Evolutionary conservation across 2,113 vertebrate species (phyloP).

Genomic region (Sorex araneus): DNA sequence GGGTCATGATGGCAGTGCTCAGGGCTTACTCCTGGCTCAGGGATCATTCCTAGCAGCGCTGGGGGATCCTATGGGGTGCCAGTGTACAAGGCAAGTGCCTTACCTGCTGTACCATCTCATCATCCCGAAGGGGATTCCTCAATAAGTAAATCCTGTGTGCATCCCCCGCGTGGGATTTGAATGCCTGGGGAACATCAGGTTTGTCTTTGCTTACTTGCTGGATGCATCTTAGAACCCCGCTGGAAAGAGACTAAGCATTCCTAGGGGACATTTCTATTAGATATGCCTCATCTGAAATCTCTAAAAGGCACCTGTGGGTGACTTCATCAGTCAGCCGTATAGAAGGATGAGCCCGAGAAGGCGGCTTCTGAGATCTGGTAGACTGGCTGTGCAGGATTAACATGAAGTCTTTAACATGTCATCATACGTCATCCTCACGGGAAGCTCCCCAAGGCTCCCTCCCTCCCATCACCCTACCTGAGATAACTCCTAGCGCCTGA

Average conservation of each 20-base stretch:
- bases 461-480: neutral
- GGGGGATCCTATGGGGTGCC: too few relatives aligned
- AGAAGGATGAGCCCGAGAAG: neutral
- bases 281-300: neutral
- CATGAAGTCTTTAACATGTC: neutral
- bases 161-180: neutral
- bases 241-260: neutral
- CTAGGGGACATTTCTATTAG: neutral
- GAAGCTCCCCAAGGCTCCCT: neutral
- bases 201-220: neutral
- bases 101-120: too few relatives aligned
- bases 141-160: neutral
- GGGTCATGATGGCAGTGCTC: too few relatives aligned
- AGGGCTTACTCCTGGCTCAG: too few relatives aligned
- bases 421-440: neutral
- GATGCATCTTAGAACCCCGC: neutral
- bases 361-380: neutral
- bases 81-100: too few relatives aligned
- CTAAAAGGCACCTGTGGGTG: neutral
- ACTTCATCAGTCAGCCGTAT: neutral
- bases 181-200: neutral
- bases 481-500: neutral
- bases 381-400: neutral
- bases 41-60: too few relatives aligned
- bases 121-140: neutral